Evolutionary conservation across 2,113 vertebrate species (phyloP).

Genomic region (Chaenocephalus aceratus): DNA sequence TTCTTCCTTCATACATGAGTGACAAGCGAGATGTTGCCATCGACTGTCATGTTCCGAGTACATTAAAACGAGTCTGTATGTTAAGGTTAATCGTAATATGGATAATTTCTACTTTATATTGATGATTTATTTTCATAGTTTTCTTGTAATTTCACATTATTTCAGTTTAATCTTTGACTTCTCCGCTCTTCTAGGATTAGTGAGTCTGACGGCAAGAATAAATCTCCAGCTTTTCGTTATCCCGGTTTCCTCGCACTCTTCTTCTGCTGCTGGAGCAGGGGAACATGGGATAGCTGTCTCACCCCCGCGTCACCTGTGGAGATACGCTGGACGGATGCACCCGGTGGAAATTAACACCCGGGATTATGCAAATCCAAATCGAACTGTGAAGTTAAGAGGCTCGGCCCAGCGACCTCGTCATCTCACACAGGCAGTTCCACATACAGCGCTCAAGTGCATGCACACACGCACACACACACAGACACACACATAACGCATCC

Average conservation of each 20-base stretch:
- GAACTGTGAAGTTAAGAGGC: slow-evolving; percentile 76
- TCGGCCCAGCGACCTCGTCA: slow-evolving; percentile 76
- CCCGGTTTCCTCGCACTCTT: slow-evolving; percentile 10
- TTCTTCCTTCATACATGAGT: background rate
- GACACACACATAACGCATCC: too few relatives aligned
- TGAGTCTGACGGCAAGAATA: slow-evolving; percentile 4
- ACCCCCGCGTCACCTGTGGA: slow-evolving; percentile 72
- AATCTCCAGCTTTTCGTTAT: slow-evolving; percentile 13
- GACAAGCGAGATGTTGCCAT: slow-evolving; percentile 12
- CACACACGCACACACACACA: background rate
- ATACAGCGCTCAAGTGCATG: slow-evolving; percentile 16
- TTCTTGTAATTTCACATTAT: slow-evolving; percentile 12
- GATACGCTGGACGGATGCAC: slow-evolving; percentile 59
- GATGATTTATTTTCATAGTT: background rate
- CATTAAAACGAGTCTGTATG: background rate
- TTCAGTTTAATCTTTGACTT: slow-evolving; percentile 11
- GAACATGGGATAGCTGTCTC: slow-evolving; percentile 66
- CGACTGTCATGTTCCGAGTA: background rate
- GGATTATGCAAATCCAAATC: slow-evolving; percentile 84
- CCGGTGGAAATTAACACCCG: slow-evolving; percentile 70
- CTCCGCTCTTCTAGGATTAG: slow-evolving; percentile 4
- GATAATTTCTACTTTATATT: background rate
- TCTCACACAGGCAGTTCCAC: slow-evolving; percentile 43
- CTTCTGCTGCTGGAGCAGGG: slow-evolving; percentile 29
- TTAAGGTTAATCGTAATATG: background rate